Evolutionary conservation across 2,888 invertebrate species (phyloP).

Genomic region (Cataglyphis cursor): DNA sequence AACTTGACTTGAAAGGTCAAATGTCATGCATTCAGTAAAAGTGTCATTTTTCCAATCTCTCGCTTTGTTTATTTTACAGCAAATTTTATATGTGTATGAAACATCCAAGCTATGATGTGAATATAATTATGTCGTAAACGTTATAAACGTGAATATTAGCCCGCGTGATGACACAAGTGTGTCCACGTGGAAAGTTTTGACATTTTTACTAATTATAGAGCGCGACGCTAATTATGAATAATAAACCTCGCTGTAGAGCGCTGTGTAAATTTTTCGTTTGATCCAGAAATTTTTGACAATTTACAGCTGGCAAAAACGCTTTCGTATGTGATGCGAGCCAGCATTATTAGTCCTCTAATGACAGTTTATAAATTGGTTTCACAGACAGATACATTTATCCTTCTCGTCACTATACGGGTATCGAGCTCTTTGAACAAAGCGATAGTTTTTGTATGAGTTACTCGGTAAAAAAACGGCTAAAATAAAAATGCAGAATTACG

Average conservation of each 20-base stretch:
- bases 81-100: neutral
- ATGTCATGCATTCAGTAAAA: neutral
- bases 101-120: neutral
- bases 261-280: constrained; percentile 3
- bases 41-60: neutral
- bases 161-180: neutral
- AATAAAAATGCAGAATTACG: constrained; percentile 42
- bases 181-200: neutral
- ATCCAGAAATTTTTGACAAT: constrained; percentile 8
- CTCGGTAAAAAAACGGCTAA: neutral
- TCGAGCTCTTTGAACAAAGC: neutral
- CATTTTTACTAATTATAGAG: neutral
- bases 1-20: constrained; percentile 6
- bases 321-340: constrained; percentile 5
- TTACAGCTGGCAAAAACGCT: neutral
- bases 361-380: constrained; percentile 39
- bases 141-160: neutral
- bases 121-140: neutral
- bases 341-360: constrained; percentile 35
- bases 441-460: constrained; percentile 27
- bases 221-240: neutral
- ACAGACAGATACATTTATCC: constrained; percentile 25
- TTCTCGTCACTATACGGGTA: neutral
- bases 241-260: neutral
- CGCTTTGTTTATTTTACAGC: neutral